Conservation (phyloP, 2,113 vertebrate genomes). For the Lagenorhynchus albirostris region DNA sequence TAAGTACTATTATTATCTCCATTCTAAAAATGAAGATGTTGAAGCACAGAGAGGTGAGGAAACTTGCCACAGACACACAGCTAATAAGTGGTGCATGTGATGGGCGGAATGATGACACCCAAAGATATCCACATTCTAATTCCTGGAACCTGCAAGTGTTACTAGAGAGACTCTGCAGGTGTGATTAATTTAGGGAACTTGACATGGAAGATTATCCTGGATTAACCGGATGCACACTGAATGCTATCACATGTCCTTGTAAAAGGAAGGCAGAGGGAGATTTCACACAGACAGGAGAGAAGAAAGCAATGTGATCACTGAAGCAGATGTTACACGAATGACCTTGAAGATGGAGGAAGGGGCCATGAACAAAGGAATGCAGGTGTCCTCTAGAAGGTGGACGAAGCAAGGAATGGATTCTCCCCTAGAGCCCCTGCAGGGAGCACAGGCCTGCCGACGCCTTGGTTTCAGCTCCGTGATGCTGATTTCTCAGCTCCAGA, state of each 20-base stretch:
- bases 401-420: fast-evolving
- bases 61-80: neutral
- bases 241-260: neutral
- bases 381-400: neutral
- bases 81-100: too few relatives aligned
- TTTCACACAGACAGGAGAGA: neutral
- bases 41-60: neutral
- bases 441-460: neutral
- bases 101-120: neutral
- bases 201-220: too few relatives aligned
- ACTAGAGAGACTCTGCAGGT: neutral
- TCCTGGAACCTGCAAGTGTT: neutral
- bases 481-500: neutral
- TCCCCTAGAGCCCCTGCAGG: neutral
- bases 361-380: too few relatives aligned
- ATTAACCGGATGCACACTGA: neutral
- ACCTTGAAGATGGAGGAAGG: neutral
- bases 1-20: neutral
- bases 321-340: fast-evolving
- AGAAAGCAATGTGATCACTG: neutral
- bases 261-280: neutral
- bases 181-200: neutral
- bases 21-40: neutral
- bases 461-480: neutral
- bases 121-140: neutral